Evolutionary conservation across 2,113 vertebrate species (phyloP).

Genomic region (Antechinus stuartii): DNA sequence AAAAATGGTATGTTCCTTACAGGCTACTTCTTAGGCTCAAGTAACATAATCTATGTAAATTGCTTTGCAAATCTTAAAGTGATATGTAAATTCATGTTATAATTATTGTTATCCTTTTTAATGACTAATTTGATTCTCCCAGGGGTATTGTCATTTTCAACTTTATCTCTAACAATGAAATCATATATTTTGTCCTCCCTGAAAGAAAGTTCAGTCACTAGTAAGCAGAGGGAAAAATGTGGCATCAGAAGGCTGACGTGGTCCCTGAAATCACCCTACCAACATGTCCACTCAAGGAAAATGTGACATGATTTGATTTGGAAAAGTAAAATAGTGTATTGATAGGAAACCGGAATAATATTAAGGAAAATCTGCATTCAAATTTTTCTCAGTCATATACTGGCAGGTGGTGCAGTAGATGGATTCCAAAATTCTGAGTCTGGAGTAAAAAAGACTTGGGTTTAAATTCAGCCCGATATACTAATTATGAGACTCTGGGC

Average conservation of each 20-base stretch:
- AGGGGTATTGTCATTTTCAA: neutral
- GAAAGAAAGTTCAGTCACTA: neutral
- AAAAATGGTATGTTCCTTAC: neutral
- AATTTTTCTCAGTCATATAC: neutral
- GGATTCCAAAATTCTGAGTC: neutral
- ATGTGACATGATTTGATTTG: neutral
- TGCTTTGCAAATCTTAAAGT: neutral
- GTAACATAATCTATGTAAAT: slow-evolving; percentile 1
- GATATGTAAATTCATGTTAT: neutral
- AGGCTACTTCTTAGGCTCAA: neutral
- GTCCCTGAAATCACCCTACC: neutral
- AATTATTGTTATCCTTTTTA: neutral
- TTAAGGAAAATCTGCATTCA: neutral
- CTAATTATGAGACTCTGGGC: neutral
- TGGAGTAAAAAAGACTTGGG: neutral
- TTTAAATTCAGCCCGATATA: neutral
- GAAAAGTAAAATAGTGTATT: neutral
- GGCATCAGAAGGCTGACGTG: neutral
- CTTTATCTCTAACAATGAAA: neutral
- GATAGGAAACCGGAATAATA: neutral
- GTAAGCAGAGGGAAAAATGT: neutral
- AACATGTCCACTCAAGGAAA: neutral
- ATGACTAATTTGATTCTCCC: neutral
- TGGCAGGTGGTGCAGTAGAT: neutral
- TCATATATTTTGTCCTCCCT: neutral